Conservation (phyloP, 1,140 invertebrate species). For the Portunus trituberculatus region DNA sequence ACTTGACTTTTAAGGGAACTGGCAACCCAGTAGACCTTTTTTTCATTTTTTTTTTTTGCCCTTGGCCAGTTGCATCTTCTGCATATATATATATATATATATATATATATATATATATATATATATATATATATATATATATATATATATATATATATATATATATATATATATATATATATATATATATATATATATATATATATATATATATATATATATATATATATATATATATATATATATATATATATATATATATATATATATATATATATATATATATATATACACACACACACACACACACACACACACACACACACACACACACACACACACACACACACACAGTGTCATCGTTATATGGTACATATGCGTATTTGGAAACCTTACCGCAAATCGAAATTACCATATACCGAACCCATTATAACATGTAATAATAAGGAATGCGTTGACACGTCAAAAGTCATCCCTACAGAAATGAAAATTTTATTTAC, state of each 20-base stretch:
- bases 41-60: no score
- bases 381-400: no score
- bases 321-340: conserved; percentile 48
- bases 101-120: conserved; percentile 47
- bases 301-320: conserved; percentile 32
- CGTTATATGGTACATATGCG: no score
- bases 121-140: conserved; percentile 49
- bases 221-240: background rate
- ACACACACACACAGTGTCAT: conserved; percentile 35
- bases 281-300: conserved; percentile 30
- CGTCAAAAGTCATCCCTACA: no score
- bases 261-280: background rate
- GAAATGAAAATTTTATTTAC: background rate
- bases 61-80: no score
- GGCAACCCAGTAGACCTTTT: no score
- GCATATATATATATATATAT: conserved; percentile 47
- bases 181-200: background rate
- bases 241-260: background rate
- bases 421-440: background rate
- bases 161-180: background rate
- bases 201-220: background rate
- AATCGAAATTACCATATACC: no score
- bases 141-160: background rate
- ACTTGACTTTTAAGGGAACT: no score
- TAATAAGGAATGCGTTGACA: background rate